These are phyloP conservation scores for Bubalus kerabau DNA, from an alignment of 2,113 vertebrate species.

Conservation along the genomic window DNA sequence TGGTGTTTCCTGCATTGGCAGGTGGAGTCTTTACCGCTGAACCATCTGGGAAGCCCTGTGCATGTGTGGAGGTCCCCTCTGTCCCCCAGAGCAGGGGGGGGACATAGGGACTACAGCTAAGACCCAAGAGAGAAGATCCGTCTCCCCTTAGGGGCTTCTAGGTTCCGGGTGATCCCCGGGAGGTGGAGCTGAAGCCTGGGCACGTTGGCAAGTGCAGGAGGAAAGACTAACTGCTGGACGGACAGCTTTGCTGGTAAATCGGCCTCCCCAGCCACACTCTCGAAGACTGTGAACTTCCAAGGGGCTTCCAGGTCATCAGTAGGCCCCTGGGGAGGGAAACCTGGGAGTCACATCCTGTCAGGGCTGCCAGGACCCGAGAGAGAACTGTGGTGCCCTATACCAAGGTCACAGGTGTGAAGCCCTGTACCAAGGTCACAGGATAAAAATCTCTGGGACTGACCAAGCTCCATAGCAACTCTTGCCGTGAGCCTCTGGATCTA, in stretches of 20 bases:
- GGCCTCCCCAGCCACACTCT: not conserved
- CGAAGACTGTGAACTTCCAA: not conserved
- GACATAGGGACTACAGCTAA: not conserved
- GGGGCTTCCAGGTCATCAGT: not conserved
- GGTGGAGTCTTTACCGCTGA: not conserved
- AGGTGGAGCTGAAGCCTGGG: no score
- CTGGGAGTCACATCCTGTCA: not conserved
- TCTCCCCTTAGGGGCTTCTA: no score
- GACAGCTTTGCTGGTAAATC: no score
- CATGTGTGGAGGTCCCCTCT: no score
- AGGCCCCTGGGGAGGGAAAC: not conserved
- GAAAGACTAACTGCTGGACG: no score
- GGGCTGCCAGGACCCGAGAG: not conserved
- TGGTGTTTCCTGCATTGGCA: not conserved
- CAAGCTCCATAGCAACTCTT: not conserved
- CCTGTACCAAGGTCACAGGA: not conserved
- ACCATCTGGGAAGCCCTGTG: not conserved
- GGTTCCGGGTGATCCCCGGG: accelerated
- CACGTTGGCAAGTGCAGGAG: accelerated
- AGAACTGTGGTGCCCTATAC: not conserved
- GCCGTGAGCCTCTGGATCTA: not conserved
- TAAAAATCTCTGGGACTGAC: not conserved
- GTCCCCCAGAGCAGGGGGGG: not conserved
- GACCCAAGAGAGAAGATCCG: not conserved
- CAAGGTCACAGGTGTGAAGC: not conserved